Evolutionary conservation across 2,113 vertebrate genomes (phyloP).

Genomic region (Melanerpes formicivorus): DNA sequence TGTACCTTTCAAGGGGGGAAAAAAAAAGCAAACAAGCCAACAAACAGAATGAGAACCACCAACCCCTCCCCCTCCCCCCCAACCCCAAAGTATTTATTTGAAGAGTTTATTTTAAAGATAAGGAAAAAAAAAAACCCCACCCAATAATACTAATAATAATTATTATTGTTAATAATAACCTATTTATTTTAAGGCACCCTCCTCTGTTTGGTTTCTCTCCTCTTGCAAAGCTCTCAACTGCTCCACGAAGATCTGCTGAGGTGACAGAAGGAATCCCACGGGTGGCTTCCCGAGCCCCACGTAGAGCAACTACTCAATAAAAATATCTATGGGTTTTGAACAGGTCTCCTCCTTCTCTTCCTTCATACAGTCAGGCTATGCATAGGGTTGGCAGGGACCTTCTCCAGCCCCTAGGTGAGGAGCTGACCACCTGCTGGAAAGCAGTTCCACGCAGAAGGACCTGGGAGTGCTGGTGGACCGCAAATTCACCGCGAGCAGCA

Average conservation of each 20-base stretch:
- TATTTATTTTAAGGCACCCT: constrained; percentile 74
- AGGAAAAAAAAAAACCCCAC: constrained; percentile 15
- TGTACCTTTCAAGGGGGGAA: constrained; percentile 43
- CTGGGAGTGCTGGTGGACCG: too few relatives aligned
- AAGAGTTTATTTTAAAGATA: constrained; percentile 76
- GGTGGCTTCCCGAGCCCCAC: constrained; percentile 61
- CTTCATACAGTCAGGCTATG: too few relatives aligned
- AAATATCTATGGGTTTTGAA: constrained; percentile 72
- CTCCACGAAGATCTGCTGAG: constrained; percentile 68
- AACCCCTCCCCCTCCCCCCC: too few relatives aligned
- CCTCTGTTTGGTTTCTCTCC: constrained; percentile 48
- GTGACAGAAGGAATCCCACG: constrained; percentile 58
- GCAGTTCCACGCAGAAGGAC: too few relatives aligned
- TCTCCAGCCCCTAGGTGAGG: too few relatives aligned
- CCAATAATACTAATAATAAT: not conserved
- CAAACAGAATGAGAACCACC: too few relatives aligned
- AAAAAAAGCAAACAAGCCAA: not conserved
- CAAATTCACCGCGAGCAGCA: too few relatives aligned
- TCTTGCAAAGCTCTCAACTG: constrained; percentile 64
- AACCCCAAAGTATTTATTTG: constrained; percentile 71
- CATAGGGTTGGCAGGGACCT: too few relatives aligned
- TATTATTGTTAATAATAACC: not conserved
- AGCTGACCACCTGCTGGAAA: too few relatives aligned
- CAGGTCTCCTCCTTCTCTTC: not conserved
- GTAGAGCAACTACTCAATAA: constrained; percentile 73